A percentile compares a stretch with the other conserved stretches of the same genome.
phyloP scores from a whole-genome alignment of 2,113 vertebrate genomes.

The Pangasianodon hypophthalmus region DNA sequence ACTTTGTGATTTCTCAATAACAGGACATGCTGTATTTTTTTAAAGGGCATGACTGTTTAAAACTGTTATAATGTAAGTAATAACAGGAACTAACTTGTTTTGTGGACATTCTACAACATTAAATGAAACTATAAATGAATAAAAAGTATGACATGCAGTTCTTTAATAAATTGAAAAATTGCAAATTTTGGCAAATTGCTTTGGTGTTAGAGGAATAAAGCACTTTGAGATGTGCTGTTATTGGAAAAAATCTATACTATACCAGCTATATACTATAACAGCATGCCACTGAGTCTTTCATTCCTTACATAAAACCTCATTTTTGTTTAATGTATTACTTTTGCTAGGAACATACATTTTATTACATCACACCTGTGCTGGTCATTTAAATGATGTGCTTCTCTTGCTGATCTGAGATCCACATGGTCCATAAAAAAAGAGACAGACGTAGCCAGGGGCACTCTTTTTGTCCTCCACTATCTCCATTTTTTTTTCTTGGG shows the following conservation, averaged over 20 bases:
- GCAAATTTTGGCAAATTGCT: too few species aligned
- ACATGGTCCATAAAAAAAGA: background rate
- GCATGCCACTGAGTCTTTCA: too few species aligned
- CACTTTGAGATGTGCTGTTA: too few species aligned
- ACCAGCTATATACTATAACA: too few species aligned
- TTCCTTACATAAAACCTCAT: too few species aligned
- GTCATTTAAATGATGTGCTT: background rate
- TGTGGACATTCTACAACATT: background rate
- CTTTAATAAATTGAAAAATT: background rate
- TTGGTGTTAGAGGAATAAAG: too few species aligned
- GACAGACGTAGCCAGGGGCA: conserved; percentile 11
- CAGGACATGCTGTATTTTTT: background rate
- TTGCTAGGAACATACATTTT: too few species aligned
- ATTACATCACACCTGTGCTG: background rate
- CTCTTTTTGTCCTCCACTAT: conserved; percentile 58
- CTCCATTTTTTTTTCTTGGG: conserved; percentile 46
- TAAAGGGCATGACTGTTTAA: background rate
- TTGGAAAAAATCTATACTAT: too few species aligned
- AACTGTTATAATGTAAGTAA: too few species aligned
- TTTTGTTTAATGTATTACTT: too few species aligned
- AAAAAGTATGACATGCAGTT: background rate
- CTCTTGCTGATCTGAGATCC: conserved; percentile 9
- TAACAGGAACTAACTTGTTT: background rate
- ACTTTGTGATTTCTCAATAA: background rate
- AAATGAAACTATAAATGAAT: background rate